Conservation (phyloP, 2,797 vertebrate genomes). For the Phrynocephalus forsythii region DNA sequence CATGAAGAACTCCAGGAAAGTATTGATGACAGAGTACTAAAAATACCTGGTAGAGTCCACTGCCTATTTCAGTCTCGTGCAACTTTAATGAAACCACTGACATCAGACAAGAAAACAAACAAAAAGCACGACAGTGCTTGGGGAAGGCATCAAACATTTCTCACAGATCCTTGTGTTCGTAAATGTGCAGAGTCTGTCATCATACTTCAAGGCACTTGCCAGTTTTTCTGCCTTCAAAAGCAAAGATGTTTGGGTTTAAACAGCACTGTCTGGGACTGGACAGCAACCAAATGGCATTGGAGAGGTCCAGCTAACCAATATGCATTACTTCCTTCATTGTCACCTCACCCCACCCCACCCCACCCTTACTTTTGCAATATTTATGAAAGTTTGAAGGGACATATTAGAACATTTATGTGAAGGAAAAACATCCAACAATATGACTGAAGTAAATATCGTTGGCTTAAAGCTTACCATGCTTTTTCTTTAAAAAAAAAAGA, state of each 20-base stretch:
- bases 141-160: constrained; percentile 31
- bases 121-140: neutral
- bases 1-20: neutral
- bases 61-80: constrained; percentile 14
- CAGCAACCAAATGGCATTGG: neutral
- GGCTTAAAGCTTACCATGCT: neutral
- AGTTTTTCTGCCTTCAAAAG: constrained; percentile 12
- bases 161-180: constrained; percentile 3
- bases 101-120: constrained; percentile 38
- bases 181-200: neutral
- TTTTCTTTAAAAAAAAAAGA: too few relatives aligned
- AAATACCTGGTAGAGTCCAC: constrained; percentile 15
- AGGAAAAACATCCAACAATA: neutral
- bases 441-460: neutral
- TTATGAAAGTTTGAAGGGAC: constrained; percentile 10
- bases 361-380: neutral
- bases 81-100: constrained; percentile 28
- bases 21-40: neutral
- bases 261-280: neutral
- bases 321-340: neutral
- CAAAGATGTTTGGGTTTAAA: constrained; percentile 12
- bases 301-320: neutral
- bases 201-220: constrained; percentile 22
- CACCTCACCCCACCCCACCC: neutral
- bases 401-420: neutral